Evolutionary conservation across 2,888 invertebrate genomes (phyloP), one percentile per base, ranked within the genome.

Genomic region (Drosophila meridiana): DNA sequence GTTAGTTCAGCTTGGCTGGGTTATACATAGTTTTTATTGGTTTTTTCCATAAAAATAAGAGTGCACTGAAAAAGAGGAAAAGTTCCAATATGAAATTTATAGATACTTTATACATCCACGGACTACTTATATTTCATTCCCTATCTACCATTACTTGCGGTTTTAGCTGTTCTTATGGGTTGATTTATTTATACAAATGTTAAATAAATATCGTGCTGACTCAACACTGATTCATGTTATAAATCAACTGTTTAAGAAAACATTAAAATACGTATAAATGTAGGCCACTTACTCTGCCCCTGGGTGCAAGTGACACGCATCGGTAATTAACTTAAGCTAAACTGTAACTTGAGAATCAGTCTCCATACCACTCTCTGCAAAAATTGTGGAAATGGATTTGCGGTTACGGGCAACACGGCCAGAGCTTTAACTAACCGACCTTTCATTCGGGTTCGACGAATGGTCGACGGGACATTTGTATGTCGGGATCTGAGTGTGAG

Each of bases 391-490:
- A 67, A 30, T 30, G 42, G n/a, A 42, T 42, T 57, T 57, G 48
- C 13, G 68, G 42, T 50, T 68, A 14, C 26, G 26, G 45, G 20
- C 32, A 53, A 14, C 60, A 64, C 26, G 32, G 58, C 38, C 40
- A 14, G 63, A 45, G 61, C 61, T 66, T 50, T 45, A 64, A 9
- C 64, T 34, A 79, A 47, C 58, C 42, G 36, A 73, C 61, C 52
- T 79, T 72, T 65, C 68, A 72, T 80, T 80, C 80, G 59, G 64
- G 57, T 71, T 76, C 71, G 84, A 77, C 55, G 83, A 68, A 83
- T 80, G 63, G 62, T 53, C 61, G 36, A 43, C 50, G 38, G 71
- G 65, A 61, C 50, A 58, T 42, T 40, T 55, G 47, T 48, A 47
- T 50, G 47, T 40, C 2, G 8, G 57, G 32, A 20, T 26, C 32